phyloP scores from a whole-genome alignment of 2,888 invertebrate genomes.

The Drosophila gaucha region DNA sequence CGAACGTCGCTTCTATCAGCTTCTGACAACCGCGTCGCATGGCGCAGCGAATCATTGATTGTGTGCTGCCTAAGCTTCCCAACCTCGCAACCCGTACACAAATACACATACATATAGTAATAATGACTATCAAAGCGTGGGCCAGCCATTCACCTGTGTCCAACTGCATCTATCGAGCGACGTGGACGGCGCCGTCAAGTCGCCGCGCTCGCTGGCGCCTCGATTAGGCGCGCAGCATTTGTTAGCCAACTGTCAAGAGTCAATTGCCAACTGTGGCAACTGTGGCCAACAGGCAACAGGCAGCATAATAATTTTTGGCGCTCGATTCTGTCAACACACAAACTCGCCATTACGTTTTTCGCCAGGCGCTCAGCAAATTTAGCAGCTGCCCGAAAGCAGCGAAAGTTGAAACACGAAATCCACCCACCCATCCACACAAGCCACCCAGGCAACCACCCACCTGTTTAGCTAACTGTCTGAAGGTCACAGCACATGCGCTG shows the following conservation, averaged over 20 bases:
- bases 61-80: conserved; percentile 34
- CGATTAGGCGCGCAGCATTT: conserved; percentile 70
- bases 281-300: conserved; percentile 10
- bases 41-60: conserved; percentile 74
- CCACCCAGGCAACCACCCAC: conserved; percentile 3
- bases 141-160: conserved; percentile 34
- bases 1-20: conserved; percentile 51
- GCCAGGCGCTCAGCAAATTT: conserved; percentile 66
- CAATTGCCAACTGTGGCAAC: not conserved
- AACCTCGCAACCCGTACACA: not conserved
- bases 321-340: conserved; percentile 73
- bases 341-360: conserved; percentile 80
- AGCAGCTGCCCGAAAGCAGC: conserved; percentile 10
- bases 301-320: conserved; percentile 62
- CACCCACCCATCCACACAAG: no score
- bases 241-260: conserved; percentile 11
- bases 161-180: conserved; percentile 51
- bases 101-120: not conserved
- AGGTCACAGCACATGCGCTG: conserved; percentile 81
- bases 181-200: conserved; percentile 78
- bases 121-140: conserved; percentile 27
- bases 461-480: conserved; percentile 42
- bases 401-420: conserved; percentile 22
- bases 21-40: conserved; percentile 73
- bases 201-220: conserved; percentile 80